Evolutionary conservation across 2,797 vertebrate species (phyloP).

Genomic region (Spatula clypeata): DNA sequence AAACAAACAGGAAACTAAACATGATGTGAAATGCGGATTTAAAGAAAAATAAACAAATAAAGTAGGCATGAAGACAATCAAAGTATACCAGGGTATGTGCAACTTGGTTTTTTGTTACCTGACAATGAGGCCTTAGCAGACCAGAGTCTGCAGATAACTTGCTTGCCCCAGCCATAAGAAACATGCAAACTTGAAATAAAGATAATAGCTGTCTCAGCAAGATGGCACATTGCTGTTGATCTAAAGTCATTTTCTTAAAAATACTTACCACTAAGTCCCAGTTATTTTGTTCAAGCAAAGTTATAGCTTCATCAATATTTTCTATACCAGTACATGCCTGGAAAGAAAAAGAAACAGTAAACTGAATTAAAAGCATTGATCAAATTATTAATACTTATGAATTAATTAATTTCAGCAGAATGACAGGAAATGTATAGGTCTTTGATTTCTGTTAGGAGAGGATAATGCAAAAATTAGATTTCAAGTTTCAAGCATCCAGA

Average conservation of each 20-base stretch:
- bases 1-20: not conserved
- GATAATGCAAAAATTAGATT: not conserved
- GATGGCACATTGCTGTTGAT: not conserved
- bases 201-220: not conserved
- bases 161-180: not conserved
- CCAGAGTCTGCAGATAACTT: not conserved
- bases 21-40: not conserved
- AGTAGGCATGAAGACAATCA: not conserved
- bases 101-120: not conserved
- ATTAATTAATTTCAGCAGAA: not conserved
- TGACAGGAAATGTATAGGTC: not conserved
- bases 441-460: not conserved
- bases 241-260: slow-evolving; percentile 41
- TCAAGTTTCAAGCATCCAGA: not conserved
- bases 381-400: not conserved
- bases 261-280: slow-evolving; percentile 99
- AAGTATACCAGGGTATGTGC: not conserved
- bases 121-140: not conserved
- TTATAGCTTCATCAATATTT: slow-evolving; percentile 99
- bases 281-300: slow-evolving; percentile 98
- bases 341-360: slow-evolving; percentile 63
- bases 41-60: not conserved
- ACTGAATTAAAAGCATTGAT: slow-evolving; percentile 46
- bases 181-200: slow-evolving; percentile 1
- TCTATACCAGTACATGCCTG: slow-evolving; percentile 99